A percentile compares a stretch with the other conserved stretches of the same genome.
phyloP scores from a whole-genome alignment of 2,888 invertebrate species.

The Diadromus collaris region DNA sequence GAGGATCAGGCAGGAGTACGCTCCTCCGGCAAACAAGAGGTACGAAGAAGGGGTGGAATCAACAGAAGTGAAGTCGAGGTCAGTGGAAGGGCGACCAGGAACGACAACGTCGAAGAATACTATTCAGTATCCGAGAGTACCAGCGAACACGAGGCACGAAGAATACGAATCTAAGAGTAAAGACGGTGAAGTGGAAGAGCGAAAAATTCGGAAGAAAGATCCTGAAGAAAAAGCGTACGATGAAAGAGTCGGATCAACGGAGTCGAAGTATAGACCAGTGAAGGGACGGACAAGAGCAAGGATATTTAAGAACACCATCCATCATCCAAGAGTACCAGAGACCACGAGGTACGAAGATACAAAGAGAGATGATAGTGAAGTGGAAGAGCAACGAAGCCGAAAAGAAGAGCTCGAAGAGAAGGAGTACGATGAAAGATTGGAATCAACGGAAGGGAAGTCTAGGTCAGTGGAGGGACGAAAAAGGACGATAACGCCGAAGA shows the following conservation, averaged over 20 bases:
- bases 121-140: background rate
- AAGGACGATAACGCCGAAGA: background rate
- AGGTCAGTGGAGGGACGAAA: background rate
- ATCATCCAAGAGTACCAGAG: constrained; percentile 30
- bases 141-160: constrained; percentile 71
- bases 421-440: background rate
- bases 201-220: background rate
- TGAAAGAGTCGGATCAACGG: background rate
- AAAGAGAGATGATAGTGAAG: constrained; percentile 32
- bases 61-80: background rate
- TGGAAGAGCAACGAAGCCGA: background rate
- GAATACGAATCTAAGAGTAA: constrained; percentile 70
- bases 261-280: background rate
- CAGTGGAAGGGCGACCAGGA: background rate
- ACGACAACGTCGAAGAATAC: background rate
- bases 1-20: constrained; percentile 57
- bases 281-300: background rate
- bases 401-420: constrained; percentile 13
- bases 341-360: constrained; percentile 73
- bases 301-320: background rate
- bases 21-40: constrained; percentile 63
- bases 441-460: background rate
- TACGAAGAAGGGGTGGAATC: constrained; percentile 71
- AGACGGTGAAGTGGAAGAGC: background rate
- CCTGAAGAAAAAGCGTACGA: background rate